Evolutionary conservation across 1,140 invertebrate species (phyloP), one percentile per base, ranked within the genome.

Genomic region (Protaetia brevitarsis): DNA sequence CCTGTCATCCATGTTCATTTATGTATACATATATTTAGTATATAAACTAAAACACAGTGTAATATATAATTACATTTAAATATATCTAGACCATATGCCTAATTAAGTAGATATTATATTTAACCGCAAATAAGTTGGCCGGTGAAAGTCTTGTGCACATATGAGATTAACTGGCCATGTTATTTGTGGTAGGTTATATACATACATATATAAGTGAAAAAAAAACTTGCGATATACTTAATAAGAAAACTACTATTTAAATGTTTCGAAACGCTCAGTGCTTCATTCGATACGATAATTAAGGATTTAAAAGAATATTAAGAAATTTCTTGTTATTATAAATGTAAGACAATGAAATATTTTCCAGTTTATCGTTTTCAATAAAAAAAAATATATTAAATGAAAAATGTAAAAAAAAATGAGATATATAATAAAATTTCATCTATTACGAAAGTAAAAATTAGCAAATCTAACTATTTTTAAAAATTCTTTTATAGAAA

Each of bases 191-290:
- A n/a, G n/a, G n/a, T n/a, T n/a, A n/a, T n/a, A n/a, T n/a, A n/a
- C n/a, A n/a, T n/a, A n/a, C n/a, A n/a, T n/a, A n/a, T n/a, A n/a
- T n/a, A n/a, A n/a, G n/a, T n/a, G n/a, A n/a, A n/a, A n/a, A n/a
- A n/a, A n/a, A n/a, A n/a, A n/a, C n/a, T 16, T 37, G 16, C 34
- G 34, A 37, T 37, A 37, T 37, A 37, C 34, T 13, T 37, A 37
- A 37, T n/a, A n/a, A n/a, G n/a, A n/a, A n/a, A n/a, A n/a, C n/a
- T n/a, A n/a, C n/a, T n/a, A n/a, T n/a, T 13, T 45, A 45, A 21
- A 45, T 45, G 23, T 45, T 45, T 16, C 41, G 41, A 45, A 45
- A 45, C 41, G 41, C 41, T 45, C 41, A 45, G 41, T 21, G 41
- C 41, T 45, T 45, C 19, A n/a, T n/a, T n/a, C n/a, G n/a, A n/a